These are phyloP conservation scores for Alsophila aescularia DNA, from an alignment of 2,888 invertebrate genomes.

Conservation along the genomic window DNA sequence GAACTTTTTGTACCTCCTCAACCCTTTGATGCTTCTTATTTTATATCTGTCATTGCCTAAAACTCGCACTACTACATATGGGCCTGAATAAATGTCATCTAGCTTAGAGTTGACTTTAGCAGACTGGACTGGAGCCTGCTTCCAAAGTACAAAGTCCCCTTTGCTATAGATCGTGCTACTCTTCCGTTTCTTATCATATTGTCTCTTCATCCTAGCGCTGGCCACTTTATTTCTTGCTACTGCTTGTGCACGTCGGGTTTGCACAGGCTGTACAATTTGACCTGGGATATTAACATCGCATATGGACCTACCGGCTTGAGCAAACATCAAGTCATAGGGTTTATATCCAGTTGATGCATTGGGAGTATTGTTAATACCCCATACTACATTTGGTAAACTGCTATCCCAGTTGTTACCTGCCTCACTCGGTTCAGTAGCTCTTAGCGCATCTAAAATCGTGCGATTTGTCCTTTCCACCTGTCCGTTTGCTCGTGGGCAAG, in stretches of 20 bases:
- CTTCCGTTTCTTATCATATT: conserved; percentile 1
- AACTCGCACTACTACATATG: too few relatives aligned
- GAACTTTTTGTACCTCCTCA: conserved; percentile 15
- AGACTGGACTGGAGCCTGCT: background rate
- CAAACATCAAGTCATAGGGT: conserved; percentile 40
- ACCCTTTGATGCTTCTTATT: conserved; percentile 40
- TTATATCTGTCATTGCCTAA: conserved; percentile 42
- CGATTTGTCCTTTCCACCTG: conserved; percentile 42
- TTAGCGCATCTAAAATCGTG: conserved; percentile 11
- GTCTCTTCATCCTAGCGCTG: conserved; percentile 3
- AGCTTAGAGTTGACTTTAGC: conserved; percentile 30
- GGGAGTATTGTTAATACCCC: too few relatives aligned
- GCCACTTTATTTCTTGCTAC: background rate
- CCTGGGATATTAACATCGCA: too few relatives aligned
- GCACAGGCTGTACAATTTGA: too few relatives aligned
- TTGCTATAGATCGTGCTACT: background rate
- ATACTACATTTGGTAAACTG: too few relatives aligned
- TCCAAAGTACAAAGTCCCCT: conserved; percentile 8
- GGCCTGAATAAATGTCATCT: too few relatives aligned
- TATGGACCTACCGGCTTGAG: too few relatives aligned
- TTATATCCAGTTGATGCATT: conserved; percentile 34
- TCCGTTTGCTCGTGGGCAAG: conserved; percentile 40
- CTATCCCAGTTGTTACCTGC: conserved; percentile 40
- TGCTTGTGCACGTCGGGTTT: conserved; percentile 6
- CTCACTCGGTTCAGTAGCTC: conserved; percentile 34